Base-by-base conservation (phyloP, 2,113 vertebrate genomes). In the Capra hircus region DNA sequence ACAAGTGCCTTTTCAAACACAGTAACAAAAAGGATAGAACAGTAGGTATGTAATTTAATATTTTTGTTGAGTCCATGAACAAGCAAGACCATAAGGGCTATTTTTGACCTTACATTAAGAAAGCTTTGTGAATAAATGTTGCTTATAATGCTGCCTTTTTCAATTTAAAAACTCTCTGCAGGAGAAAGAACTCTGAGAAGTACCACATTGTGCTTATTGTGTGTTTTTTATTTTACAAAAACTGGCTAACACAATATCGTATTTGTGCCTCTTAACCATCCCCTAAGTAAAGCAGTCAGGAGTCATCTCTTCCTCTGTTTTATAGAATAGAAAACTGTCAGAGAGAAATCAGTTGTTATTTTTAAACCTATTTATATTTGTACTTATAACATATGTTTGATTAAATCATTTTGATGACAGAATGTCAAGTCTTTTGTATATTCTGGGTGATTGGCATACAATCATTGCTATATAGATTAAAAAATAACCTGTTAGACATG, bases 1-100 rank as follows among this genome's bases (percentile, higher is more conserved):
- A 78, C 3, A 1, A 25, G 6, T 98, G 98, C 74, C 1, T 0
- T 4, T 9, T 36, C 0, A 0, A 1, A 1, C 97, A 98, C 43
- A 98, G 98, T n/a, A 0, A 1, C 0, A 0, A 0, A 40, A 0
- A 0, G 0, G 0, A 2, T 13, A 94, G 97, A 60, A 36, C 0
- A 40, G 11, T 40, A 7, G 25, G 98, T 98, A 98, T 14, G 97
- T 98, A 92, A 10, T 84, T 40, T 23, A 71, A 12, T 40, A 33
- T 55, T 52, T 81, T 50, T 52, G 33, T 30, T 57, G 25, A 60
- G 87, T 36, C 77, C 53, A 71, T 84, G 8, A 77, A 74, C 2
- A 77, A 64, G 5, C 36, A 48, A 93, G 30, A 33, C 80, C 74
- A 64, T n/a, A 33, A 86, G 40, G 19, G 13, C 4, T 5, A 25